Conservation (phyloP, 2,888 invertebrate genomes). For the Sesamia inferens region DNA sequence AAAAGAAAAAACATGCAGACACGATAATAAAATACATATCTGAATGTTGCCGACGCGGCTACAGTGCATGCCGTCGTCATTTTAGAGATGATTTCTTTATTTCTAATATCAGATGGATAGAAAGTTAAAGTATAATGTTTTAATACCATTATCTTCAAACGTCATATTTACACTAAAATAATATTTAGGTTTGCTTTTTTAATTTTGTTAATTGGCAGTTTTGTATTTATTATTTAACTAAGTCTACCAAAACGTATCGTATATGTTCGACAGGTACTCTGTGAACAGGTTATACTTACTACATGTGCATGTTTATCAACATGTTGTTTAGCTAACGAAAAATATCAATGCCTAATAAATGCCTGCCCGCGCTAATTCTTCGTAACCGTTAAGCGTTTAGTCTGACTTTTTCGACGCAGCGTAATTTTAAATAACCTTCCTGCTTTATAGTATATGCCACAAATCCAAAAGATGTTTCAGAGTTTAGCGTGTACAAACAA, state of each 20-base stretch:
- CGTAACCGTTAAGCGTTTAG: neutral
- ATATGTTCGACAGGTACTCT: neutral
- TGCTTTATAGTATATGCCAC: neutral
- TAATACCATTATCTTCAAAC: constrained; percentile 17
- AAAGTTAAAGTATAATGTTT: constrained; percentile 55
- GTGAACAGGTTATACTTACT: neutral
- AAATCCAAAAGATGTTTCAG: neutral
- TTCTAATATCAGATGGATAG: constrained; percentile 37
- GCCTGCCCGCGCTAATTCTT: neutral
- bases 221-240: neutral
- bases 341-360: neutral
- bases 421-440: neutral
- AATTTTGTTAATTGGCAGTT: neutral
- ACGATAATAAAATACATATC: constrained; percentile 9
- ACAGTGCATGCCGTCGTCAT: neutral
- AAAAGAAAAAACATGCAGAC: constrained; percentile 13
- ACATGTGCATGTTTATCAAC: neutral
- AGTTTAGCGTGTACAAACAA: neutral
- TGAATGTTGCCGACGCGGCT: constrained; percentile 10
- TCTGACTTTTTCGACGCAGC: neutral
- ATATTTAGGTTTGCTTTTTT: neutral
- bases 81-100: constrained; percentile 43
- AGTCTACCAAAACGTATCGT: neutral
- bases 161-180: constrained; percentile 15
- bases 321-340: neutral